Conservation (phyloP, 2,888 invertebrate genomes). For the Orthonevra nobilis region DNA sequence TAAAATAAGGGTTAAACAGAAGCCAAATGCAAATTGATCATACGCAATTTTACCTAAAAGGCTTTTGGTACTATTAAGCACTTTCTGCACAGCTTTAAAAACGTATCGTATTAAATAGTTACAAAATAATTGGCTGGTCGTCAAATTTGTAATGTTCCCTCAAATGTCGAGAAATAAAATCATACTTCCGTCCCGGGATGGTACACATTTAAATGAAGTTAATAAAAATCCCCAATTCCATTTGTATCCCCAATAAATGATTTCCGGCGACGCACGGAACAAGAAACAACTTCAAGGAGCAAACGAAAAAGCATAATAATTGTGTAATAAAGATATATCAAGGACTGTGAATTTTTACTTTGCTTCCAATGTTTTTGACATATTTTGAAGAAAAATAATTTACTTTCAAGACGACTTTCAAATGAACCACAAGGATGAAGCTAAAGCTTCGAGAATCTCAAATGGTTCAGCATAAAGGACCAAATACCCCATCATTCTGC, state of each 20-base stretch:
- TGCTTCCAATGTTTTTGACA: slow-evolving; percentile 21
- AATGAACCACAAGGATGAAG: neutral
- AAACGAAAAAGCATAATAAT: slow-evolving; percentile 13
- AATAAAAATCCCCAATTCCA: slow-evolving; percentile 8
- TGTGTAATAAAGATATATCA: slow-evolving; percentile 40
- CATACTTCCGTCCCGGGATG: neutral
- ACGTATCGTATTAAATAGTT: too few relatives aligned
- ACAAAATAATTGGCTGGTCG: too few relatives aligned
- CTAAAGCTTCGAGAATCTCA: too few relatives aligned
- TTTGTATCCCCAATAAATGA: too few relatives aligned
- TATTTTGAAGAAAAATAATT: slow-evolving; percentile 34
- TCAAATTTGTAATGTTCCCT: too few relatives aligned
- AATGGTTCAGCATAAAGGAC: neutral
- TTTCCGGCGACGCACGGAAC: too few relatives aligned
- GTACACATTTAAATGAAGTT: slow-evolving; percentile 15
- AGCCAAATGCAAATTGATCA: too few relatives aligned
- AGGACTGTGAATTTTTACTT: slow-evolving; percentile 14
- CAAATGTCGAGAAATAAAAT: too few relatives aligned
- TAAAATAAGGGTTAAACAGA: too few relatives aligned
- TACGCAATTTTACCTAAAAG: too few relatives aligned
- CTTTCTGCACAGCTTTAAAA: too few relatives aligned
- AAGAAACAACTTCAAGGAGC: neutral
- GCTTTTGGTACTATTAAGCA: too few relatives aligned
- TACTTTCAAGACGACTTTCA: neutral
- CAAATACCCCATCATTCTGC: neutral